A percentile compares a stretch with the other conserved stretches of the same genome.
These are phyloP conservation scores for Hylyphantes graminicola DNA, from an alignment of 1,140 invertebrate genomes.

Conservation along the genomic window DNA sequence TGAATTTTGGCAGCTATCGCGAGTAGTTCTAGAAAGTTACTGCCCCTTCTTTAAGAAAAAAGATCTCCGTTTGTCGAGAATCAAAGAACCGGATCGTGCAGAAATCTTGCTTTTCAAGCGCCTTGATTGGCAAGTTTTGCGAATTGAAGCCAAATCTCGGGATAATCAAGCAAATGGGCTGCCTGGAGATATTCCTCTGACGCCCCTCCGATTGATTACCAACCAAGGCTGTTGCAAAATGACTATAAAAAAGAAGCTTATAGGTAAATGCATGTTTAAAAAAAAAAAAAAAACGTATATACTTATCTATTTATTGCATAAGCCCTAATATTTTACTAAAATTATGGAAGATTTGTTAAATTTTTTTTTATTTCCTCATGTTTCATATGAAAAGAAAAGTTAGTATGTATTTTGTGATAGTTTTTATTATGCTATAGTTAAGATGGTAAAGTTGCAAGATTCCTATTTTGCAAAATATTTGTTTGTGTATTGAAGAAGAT, in stretches of 20 bases:
- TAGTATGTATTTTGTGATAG: too few species aligned
- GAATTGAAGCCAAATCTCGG: slow-evolving; percentile 83
- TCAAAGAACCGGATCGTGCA: slow-evolving; percentile 88
- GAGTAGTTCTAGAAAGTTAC: slow-evolving; percentile 91
- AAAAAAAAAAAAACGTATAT: too few species aligned
- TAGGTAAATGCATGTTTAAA: slow-evolving; percentile 74
- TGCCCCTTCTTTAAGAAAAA: slow-evolving; percentile 89
- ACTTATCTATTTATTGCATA: background rate
- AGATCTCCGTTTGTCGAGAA: slow-evolving; percentile 87
- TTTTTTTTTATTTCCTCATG: background rate
- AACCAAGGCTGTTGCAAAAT: slow-evolving; percentile 96
- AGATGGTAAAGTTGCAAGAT: too few species aligned
- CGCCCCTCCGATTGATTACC: slow-evolving; percentile 91
- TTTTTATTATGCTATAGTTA: too few species aligned
- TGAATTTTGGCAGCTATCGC: slow-evolving; percentile 78
- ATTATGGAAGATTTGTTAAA: background rate
- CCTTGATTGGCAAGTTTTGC: slow-evolving; percentile 94
- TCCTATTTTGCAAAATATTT: too few species aligned
- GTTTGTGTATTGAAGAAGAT: too few species aligned
- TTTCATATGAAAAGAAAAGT: too few species aligned
- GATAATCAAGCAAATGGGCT: slow-evolving; percentile 54
- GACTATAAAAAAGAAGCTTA: slow-evolving; percentile 93
- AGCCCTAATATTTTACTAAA: background rate
- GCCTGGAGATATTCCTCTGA: slow-evolving; percentile 76
- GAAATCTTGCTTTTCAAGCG: slow-evolving; percentile 98